Conservation (phyloP, 1,140 invertebrate genomes). For the Caenorhabditis latens region DNA sequence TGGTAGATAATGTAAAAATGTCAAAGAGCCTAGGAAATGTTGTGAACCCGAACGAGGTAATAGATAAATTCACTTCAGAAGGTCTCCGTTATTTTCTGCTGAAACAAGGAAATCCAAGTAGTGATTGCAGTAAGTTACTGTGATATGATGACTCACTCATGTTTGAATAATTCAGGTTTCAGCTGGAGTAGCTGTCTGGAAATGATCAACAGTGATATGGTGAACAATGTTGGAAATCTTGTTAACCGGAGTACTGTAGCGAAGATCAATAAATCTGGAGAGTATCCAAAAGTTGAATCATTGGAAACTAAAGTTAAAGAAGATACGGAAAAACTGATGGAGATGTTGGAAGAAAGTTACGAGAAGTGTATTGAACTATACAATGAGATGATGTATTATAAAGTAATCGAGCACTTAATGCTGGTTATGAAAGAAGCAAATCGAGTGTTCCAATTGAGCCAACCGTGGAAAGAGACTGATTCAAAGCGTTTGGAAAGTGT, state of each 20-base stretch:
- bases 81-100: slow-evolving; percentile 92
- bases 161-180: slow-evolving; percentile 83
- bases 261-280: slow-evolving; percentile 85
- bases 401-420: slow-evolving; percentile 86
- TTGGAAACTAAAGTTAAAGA: slow-evolving; percentile 74
- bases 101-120: slow-evolving; percentile 87
- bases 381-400: slow-evolving; percentile 86
- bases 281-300: slow-evolving; percentile 82
- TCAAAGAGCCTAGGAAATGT: slow-evolving; percentile 95
- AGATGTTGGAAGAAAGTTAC: slow-evolving; percentile 81
- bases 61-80: slow-evolving; percentile 81
- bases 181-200: slow-evolving; percentile 85
- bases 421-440: slow-evolving; percentile 85
- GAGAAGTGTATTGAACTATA: slow-evolving; percentile 81
- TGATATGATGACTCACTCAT: neutral
- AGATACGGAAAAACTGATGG: slow-evolving; percentile 81
- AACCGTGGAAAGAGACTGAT: slow-evolving; percentile 87
- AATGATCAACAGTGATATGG: slow-evolving; percentile 90
- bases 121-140: slow-evolving; percentile 87
- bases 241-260: slow-evolving; percentile 85
- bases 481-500: slow-evolving; percentile 82
- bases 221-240: slow-evolving; percentile 92
- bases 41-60: slow-evolving; percentile 84
- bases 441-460: slow-evolving; percentile 86
- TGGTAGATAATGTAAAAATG: slow-evolving; percentile 92